Evolutionary conservation across 2,113 vertebrate species (phyloP).

Genomic region (Solea senegalensis): DNA sequence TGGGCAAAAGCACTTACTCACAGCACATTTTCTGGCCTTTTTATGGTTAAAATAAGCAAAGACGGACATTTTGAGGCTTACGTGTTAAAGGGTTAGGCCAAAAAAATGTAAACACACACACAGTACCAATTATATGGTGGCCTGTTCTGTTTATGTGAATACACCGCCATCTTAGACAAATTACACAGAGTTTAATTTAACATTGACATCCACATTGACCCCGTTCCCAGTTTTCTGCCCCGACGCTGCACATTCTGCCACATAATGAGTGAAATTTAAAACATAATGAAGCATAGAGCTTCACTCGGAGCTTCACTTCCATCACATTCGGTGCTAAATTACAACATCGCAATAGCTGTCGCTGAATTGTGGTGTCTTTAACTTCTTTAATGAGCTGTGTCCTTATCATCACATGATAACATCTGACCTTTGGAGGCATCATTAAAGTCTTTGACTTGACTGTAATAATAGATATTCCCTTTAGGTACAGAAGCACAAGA

Average conservation of each 20-base stretch:
- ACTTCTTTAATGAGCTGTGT: constrained; percentile 20
- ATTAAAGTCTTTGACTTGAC: constrained; percentile 6
- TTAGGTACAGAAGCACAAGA: constrained; percentile 2
- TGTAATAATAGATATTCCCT: constrained; percentile 15
- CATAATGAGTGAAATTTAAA: constrained; percentile 12
- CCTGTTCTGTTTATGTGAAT: neutral
- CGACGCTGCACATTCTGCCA: neutral
- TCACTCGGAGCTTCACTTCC: constrained; percentile 5
- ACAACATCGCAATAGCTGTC: neutral
- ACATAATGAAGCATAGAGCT: constrained; percentile 19
- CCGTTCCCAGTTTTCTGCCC: neutral
- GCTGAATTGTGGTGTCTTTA: constrained; percentile 8
- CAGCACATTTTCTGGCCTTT: too few species aligned
- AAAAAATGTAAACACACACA: neutral
- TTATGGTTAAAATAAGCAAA: too few species aligned
- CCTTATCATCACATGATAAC: constrained; percentile 7
- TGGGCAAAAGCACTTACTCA: too few species aligned
- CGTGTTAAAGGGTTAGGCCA: constrained; percentile 15
- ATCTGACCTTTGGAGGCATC: constrained; percentile 26
- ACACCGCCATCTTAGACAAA: neutral
- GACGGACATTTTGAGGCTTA: too few species aligned
- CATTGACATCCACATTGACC: neutral
- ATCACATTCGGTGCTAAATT: constrained; percentile 5
- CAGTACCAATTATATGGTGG: too few species aligned
- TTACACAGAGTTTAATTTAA: constrained; percentile 5